phyloP scores from a whole-genome alignment of 2,888 invertebrate genomes.

The Meiosimyza decipiens region DNA sequence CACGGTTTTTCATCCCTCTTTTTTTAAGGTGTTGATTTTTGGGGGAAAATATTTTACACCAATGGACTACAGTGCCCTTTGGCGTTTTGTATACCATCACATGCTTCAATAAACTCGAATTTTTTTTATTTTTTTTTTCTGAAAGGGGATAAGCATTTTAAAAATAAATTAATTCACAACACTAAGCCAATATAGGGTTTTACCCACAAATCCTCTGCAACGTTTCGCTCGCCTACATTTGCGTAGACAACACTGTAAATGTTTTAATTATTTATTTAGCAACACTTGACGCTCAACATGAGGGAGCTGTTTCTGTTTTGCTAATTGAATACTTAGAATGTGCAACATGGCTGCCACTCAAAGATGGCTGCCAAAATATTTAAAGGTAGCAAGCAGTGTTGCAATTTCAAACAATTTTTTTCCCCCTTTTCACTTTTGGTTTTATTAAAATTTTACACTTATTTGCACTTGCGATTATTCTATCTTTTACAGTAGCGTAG shows the following conservation, averaged over 20 bases:
- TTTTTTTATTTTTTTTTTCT: neutral
- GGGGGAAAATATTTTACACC: slow-evolving; percentile 17
- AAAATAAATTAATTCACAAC: slow-evolving; percentile 35
- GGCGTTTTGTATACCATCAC: slow-evolving; percentile 22
- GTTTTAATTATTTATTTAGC: slow-evolving; percentile 32
- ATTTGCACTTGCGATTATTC: slow-evolving; percentile 39
- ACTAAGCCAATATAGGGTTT: neutral
- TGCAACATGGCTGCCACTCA: slow-evolving; percentile 29
- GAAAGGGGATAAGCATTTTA: neutral
- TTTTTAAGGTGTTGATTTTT: neutral
- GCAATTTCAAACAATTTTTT: neutral
- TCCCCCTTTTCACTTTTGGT: neutral
- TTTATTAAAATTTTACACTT: slow-evolving; percentile 23
- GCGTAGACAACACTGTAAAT: slow-evolving; percentile 17
- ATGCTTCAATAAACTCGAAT: slow-evolving; percentile 26
- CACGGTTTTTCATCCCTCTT: neutral
- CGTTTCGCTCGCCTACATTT: neutral
- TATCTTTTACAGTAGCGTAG: neutral
- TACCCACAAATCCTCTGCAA: neutral
- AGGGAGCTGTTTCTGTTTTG: neutral
- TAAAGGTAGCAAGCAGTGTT: slow-evolving; percentile 1
- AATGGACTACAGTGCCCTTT: slow-evolving; percentile 32
- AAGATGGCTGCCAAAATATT: slow-evolving; percentile 30
- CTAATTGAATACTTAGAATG: slow-evolving; percentile 26
- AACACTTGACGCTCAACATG: slow-evolving; percentile 16